Evolutionary conservation across 2,797 vertebrate genomes (phyloP), one percentile per base, ranked within the genome.

Genomic region (Apogon hyalosoma): DNA sequence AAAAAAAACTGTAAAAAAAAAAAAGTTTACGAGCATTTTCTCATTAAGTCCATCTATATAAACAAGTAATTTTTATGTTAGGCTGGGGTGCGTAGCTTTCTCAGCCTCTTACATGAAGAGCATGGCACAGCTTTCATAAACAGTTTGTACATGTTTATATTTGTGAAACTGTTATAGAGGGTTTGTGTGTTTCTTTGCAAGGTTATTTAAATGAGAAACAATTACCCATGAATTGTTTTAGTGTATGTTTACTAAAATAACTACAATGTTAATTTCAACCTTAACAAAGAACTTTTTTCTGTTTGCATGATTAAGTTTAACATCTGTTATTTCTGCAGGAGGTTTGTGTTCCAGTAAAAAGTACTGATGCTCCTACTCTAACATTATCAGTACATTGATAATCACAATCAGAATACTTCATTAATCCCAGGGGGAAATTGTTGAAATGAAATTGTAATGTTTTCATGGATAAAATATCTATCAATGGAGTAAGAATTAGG

Each of bases 61-160:
- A 80, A 71, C 55, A 68, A 59, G 28, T n/a, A 56, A 45, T 42
- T 49, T 80, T 80, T 36, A 60, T 61, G 15, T 74, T 55, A 16
- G 13, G 43, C 36, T 50, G 33, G 11, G 16, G 2, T 21, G 15
- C 10, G 57, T 3, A 8, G 50, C 57, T 55, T 53, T 42, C 16
- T 51, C n/a, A 6, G 38, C 3, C 57, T 61, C 39, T 43, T 39
- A 50, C 24, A 36, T 36, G 13, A 10, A 54, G n/a, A 51, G 19
- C 18, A 31, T 21, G 15, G 31, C 15, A 13, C 13, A 33, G 18
- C 36, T n/a, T 16, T 45, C 9, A 65, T 53, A 53, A 68, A 48
- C 64, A 73, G 33, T 2, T 4, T 31, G 21, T 1, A 16, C 3
- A 9, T 58, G 42, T n/a, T 62, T 42, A 63, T 28, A 13, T 31